Conservation (phyloP, 2,797 vertebrate genomes). For the Momotus momota region DNA sequence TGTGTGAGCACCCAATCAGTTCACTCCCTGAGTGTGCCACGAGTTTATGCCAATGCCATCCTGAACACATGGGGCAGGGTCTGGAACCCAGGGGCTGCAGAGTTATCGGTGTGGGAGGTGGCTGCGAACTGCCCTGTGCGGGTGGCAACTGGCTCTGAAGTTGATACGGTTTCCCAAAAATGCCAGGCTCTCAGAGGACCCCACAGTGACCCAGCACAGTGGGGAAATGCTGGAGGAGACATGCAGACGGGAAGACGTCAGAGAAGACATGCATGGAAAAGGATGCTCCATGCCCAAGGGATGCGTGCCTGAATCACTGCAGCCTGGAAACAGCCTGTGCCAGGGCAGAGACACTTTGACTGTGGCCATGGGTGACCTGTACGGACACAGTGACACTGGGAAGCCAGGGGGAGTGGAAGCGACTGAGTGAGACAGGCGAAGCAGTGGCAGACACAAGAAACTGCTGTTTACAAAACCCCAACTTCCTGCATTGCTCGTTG, state of each 20-base stretch:
- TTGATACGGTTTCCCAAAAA: not conserved
- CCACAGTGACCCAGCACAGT: rapidly evolving
- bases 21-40: not conserved
- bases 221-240: not conserved
- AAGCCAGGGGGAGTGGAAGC: not conserved
- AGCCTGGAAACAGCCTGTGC: not conserved
- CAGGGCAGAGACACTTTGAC: not conserved
- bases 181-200: not conserved
- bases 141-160: not conserved
- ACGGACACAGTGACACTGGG: not conserved
- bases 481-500: rapidly evolving
- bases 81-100: not conserved
- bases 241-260: rapidly evolving
- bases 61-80: not conserved
- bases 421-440: not conserved
- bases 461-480: not conserved
- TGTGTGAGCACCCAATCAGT: not conserved
- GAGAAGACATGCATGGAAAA: rapidly evolving
- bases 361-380: not conserved
- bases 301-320: not conserved
- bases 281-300: not conserved
- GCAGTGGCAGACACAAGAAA: not conserved
- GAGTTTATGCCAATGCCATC: not conserved
- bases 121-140: not conserved
- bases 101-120: not conserved